Percentiles rank a stretch among this genome's conserved stretches.
Conservation (phyloP, 2,113 vertebrate species). For the Stegostoma tigrinum region DNA sequence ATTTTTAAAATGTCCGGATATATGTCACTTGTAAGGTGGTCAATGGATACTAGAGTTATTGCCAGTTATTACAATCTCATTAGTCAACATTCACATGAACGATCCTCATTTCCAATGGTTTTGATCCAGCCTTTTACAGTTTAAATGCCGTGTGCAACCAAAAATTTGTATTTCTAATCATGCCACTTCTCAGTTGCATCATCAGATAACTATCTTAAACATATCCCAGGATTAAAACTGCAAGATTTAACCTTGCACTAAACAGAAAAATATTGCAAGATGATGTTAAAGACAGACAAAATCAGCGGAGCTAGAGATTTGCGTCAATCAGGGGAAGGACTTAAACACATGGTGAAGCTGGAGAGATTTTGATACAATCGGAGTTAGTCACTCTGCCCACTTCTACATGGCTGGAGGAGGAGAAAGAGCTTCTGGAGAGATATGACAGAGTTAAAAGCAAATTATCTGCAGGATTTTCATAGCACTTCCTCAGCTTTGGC, state of each 20-base stretch:
- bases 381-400: neutral
- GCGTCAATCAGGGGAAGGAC: no score
- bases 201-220: neutral
- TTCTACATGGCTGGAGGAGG: no score
- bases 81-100: neutral
- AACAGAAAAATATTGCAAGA: neutral
- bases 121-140: neutral
- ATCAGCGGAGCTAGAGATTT: no score
- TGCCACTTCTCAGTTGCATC: neutral
- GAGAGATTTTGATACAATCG: neutral
- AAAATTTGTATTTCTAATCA: neutral
- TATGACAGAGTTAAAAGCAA: no score
- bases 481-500: no score
- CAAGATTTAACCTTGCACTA: neutral
- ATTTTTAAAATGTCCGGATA: neutral
- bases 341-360: no score
- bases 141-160: neutral
- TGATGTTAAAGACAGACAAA: neutral
- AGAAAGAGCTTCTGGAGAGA: no score
- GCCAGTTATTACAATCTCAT: neutral
- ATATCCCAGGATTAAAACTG: neutral
- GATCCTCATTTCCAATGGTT: neutral
- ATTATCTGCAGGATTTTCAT: no score
- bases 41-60: neutral
- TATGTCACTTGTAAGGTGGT: neutral